Evolutionary conservation across 2,113 vertebrate genomes (phyloP).

Genomic region (Zosterops hypoxanthus): DNA sequence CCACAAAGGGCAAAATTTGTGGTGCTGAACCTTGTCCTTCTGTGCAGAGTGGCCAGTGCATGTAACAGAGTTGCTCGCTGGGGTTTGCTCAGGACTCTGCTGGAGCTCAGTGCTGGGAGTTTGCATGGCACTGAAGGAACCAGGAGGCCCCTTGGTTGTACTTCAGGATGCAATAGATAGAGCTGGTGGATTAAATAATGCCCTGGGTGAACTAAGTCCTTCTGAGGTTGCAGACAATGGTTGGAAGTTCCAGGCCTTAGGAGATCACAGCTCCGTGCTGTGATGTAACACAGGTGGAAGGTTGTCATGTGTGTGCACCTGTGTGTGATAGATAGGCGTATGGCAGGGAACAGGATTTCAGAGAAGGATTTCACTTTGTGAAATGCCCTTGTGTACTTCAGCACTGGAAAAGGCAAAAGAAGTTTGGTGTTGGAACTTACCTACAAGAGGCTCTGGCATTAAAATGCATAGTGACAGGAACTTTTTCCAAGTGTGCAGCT

Average conservation of each 20-base stretch:
- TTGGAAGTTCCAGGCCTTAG: not conserved
- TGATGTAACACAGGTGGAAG: not conserved
- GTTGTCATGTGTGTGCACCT: fast-evolving
- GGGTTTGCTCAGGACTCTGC: not conserved
- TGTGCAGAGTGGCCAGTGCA: not conserved
- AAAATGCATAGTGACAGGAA: not conserved
- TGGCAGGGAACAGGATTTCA: not conserved
- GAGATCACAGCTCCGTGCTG: not conserved
- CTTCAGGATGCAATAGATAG: not conserved
- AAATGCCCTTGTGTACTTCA: not conserved
- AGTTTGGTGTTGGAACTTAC: not conserved
- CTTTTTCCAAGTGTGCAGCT: not conserved
- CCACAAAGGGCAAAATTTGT: not conserved
- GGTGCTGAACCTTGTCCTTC: not conserved
- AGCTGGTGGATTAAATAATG: not conserved
- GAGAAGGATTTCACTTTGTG: not conserved
- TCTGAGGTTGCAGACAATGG: fast-evolving
- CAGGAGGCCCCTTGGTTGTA: not conserved
- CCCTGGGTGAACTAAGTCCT: not conserved
- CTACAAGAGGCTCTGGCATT: not conserved
- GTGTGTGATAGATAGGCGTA: not conserved
- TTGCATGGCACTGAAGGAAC: not conserved
- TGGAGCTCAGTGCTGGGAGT: fast-evolving
- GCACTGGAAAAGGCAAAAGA: not conserved
- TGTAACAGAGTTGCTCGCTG: fast-evolving